A percentile compares a stretch with the other conserved stretches of the same genome.
Evolutionary conservation across 2,113 vertebrate species (phyloP).

Genomic region (Crotalus helleri): DNA sequence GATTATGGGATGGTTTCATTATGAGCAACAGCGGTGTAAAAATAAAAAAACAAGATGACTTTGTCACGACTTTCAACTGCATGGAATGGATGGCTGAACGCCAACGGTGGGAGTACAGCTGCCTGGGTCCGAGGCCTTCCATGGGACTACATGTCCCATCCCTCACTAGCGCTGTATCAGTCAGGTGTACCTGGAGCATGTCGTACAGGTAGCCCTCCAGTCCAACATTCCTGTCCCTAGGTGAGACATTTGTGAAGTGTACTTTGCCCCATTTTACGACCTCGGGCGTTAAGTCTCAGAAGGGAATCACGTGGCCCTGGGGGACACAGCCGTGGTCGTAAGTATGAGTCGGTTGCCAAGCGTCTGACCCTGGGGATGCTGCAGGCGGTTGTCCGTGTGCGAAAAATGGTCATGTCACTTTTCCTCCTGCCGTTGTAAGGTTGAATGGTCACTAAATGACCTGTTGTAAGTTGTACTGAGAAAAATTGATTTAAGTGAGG

Average conservation of each 20-base stretch:
- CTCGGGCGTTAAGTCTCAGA: too few relatives aligned
- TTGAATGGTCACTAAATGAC: too few relatives aligned
- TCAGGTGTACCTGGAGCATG: background rate
- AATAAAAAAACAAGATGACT: constrained; percentile 51
- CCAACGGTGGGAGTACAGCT: background rate
- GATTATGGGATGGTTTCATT: constrained; percentile 48
- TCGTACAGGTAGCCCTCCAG: background rate
- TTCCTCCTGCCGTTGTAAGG: too few relatives aligned
- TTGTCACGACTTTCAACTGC: constrained; percentile 41
- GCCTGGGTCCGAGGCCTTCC: background rate
- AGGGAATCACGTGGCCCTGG: too few relatives aligned
- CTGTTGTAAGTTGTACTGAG: background rate
- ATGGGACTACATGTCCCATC: background rate
- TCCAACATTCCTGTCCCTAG: background rate
- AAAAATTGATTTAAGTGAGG: background rate
- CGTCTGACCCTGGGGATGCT: rapidly evolving
- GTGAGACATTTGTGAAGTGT: background rate
- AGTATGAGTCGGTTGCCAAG: too few relatives aligned
- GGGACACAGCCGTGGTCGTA: too few relatives aligned
- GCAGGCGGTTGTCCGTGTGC: too few relatives aligned
- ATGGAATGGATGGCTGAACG: constrained; percentile 35
- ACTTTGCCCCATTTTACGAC: background rate
- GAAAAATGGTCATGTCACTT: too few relatives aligned
- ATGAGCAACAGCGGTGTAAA: constrained; percentile 52
- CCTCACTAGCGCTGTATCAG: background rate